These are phyloP conservation scores for Leptinotarsa haldemani DNA, from an alignment of 2,888 invertebrate species.

Conservation along the genomic window DNA sequence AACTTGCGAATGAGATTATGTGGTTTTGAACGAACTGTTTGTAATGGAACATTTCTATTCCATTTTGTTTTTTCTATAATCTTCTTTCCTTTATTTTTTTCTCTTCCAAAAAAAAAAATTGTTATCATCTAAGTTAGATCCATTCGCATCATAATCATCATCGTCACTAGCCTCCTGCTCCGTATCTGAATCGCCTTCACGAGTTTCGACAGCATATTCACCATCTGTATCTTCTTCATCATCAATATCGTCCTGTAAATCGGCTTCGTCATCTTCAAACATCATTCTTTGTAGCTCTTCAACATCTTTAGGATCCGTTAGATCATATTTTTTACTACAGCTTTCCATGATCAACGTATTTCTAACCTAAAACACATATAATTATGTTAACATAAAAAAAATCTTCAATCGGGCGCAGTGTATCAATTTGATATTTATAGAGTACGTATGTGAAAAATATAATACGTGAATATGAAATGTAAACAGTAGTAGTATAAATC, in stretches of 20 bases:
- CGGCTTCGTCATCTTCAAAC: conserved; percentile 17
- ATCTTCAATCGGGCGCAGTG: conserved; percentile 16
- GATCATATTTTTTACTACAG: conserved; percentile 26
- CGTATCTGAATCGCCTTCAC: conserved; percentile 8
- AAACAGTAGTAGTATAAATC: conserved; percentile 19
- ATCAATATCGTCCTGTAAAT: conserved; percentile 19
- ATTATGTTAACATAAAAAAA: conserved; percentile 2
- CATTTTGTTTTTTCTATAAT: conserved; percentile 17
- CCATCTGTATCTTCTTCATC: conserved; percentile 19
- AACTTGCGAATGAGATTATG: neutral
- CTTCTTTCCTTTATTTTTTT: conserved; percentile 24
- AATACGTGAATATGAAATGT: conserved; percentile 19
- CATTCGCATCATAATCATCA: conserved; percentile 20
- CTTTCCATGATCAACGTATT: conserved; percentile 25
- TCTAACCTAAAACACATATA: conserved; percentile 2
- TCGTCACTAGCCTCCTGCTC: conserved; percentile 25
- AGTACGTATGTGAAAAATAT: conserved; percentile 18
- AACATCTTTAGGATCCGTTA: conserved; percentile 21
- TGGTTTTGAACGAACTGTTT: neutral
- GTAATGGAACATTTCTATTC: conserved; percentile 20
- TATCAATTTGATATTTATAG: conserved; percentile 27
- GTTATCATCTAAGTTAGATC: conserved; percentile 17
- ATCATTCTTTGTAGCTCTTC: conserved; percentile 23
- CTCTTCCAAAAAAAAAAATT: conserved; percentile 19
- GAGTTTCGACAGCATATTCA: conserved; percentile 19